Percentiles rank a stretch among this genome's conserved stretches.
Evolutionary conservation across 2,113 vertebrate genomes (phyloP).

Genomic region (Pangasianodon hypophthalmus): DNA sequence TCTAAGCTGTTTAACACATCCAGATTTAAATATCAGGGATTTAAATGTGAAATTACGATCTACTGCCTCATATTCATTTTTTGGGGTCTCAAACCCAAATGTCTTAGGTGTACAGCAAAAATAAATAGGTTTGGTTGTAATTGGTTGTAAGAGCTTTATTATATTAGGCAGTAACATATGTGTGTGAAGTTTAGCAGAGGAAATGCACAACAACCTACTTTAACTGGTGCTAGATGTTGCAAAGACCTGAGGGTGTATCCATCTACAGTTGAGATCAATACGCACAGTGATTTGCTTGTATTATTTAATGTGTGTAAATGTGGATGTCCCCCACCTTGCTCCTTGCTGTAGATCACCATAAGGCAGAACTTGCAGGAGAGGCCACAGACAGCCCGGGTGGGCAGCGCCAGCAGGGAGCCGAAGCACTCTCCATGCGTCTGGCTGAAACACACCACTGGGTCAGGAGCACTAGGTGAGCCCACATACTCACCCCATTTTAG

Average conservation of each 20-base stretch:
- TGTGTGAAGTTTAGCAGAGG: background rate
- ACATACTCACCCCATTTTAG: conserved; percentile 98
- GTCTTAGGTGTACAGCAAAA: background rate
- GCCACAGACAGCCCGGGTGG: conserved; percentile 93
- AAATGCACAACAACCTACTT: background rate
- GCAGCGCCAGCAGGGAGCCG: conserved; percentile 90
- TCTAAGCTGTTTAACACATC: background rate
- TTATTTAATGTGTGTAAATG: conserved; percentile 13
- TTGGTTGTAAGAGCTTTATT: background rate
- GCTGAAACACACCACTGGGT: conserved; percentile 96
- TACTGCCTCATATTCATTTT: background rate
- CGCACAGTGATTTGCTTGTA: background rate
- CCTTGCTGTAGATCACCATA: conserved; percentile 99
- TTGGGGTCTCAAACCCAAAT: background rate
- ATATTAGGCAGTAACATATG: background rate
- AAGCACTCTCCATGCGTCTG: conserved; percentile 93
- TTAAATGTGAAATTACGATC: background rate
- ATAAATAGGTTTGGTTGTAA: background rate
- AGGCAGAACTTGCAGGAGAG: conserved; percentile 95
- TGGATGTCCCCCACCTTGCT: conserved; percentile 82
- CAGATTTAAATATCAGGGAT: background rate
- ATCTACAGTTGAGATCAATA: background rate
- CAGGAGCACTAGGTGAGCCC: conserved; percentile 92
- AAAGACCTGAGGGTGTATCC: background rate
- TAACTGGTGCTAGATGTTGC: background rate